These are phyloP conservation scores for Dolichotis patagonum DNA, from an alignment of 2,113 vertebrate genomes.

Conservation along the genomic window DNA sequence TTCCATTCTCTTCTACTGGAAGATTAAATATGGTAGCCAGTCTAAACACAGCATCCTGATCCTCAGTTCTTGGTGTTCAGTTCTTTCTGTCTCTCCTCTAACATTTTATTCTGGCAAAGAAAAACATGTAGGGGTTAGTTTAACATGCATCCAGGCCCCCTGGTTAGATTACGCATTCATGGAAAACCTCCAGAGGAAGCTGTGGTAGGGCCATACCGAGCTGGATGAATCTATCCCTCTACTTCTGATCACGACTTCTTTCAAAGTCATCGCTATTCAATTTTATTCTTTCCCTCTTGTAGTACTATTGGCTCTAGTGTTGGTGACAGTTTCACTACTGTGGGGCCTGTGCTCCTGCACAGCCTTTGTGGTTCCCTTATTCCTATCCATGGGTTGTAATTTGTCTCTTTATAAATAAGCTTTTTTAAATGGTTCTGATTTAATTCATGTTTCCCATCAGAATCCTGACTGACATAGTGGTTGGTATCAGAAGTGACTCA, in stretches of 20 bases:
- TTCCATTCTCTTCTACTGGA: neutral
- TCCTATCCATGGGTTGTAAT: neutral
- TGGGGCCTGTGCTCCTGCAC: neutral
- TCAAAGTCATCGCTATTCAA: neutral
- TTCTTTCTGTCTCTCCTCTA: neutral
- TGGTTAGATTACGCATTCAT: neutral
- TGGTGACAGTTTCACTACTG: neutral
- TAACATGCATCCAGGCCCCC: neutral
- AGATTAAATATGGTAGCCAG: neutral
- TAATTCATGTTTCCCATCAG: neutral
- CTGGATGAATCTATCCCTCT: neutral
- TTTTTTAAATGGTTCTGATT: neutral
- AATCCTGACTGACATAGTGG: neutral
- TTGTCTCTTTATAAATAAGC: neutral
- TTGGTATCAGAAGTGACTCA: neutral
- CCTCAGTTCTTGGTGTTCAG: neutral
- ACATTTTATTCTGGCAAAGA: neutral
- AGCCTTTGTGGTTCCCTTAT: neutral
- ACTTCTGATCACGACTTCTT: neutral
- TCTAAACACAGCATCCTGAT: neutral
- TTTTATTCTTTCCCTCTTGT: neutral
- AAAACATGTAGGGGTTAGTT: neutral
- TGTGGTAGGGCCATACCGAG: neutral
- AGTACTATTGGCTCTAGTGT: neutral
- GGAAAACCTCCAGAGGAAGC: neutral